phyloP scores from a whole-genome alignment of 2,888 invertebrate species.

The Ormyrus nitidulus region DNA sequence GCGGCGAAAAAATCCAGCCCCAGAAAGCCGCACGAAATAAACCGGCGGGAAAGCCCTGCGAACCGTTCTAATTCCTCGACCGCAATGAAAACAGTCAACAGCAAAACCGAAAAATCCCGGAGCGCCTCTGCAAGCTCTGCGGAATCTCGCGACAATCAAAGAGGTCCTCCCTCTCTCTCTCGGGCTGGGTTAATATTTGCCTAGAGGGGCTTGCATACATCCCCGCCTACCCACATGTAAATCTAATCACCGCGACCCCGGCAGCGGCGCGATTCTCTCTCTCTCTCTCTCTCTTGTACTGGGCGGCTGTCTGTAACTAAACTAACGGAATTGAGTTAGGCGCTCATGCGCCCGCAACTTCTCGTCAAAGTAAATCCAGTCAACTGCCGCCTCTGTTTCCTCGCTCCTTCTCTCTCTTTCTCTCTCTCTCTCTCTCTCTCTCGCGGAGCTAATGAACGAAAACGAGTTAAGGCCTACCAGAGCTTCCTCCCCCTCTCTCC shows the following conservation, averaged over 20 bases:
- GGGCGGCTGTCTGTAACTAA: constrained; percentile 72
- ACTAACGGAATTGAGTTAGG: constrained; percentile 75
- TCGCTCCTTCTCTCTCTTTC: constrained; percentile 15
- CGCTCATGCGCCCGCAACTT: constrained; percentile 62
- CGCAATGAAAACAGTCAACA: constrained; percentile 29
- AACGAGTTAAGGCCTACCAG: constrained; percentile 52
- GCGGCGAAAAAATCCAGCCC: background rate
- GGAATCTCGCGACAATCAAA: constrained; percentile 44
- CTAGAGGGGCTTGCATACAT: constrained; percentile 55
- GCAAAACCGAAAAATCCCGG: background rate
- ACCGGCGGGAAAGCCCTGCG: constrained; percentile 1
- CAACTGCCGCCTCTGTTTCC: constrained; percentile 49
- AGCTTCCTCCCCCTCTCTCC: constrained; percentile 20
- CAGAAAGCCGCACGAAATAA: background rate
- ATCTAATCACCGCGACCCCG: constrained; percentile 74
- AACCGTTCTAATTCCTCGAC: background rate
- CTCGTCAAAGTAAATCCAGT: constrained; percentile 71
- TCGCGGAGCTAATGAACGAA: constrained; percentile 52
- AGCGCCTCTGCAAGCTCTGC: background rate
- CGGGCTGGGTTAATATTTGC: constrained; percentile 59
- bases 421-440: constrained; percentile 17
- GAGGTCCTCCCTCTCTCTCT: background rate
- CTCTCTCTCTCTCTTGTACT: constrained; percentile 2
- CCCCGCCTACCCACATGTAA: constrained; percentile 70
- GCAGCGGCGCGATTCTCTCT: constrained; percentile 54